Evolutionary conservation across 2,888 invertebrate species (phyloP), one percentile per base, ranked within the genome.

Genomic region (Agelastica alni): DNA sequence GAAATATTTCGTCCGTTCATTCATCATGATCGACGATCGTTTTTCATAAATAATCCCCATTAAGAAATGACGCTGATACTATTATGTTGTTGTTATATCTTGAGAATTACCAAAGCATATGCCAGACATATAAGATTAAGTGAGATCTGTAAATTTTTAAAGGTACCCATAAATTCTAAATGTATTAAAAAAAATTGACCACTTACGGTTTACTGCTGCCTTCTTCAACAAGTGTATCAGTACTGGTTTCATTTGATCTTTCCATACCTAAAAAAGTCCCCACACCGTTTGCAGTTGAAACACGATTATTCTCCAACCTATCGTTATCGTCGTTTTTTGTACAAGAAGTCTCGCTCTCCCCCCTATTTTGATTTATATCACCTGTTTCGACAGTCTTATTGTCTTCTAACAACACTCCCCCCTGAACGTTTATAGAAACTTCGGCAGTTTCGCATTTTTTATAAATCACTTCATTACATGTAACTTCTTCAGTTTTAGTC

Each of bases 211-310:
- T 51, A 43, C 64, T 46, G 31, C 61, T 37, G 43, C 70, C 72
- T 34, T 74, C 75, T 45, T 78, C 78, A 37, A 79, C 79, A 58
- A 81, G 67, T 10, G 81, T 82, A 60, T 82, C 81, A 32, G 81
- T 81, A 68, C 81, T 81, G 26, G 80, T 81, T 65, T 81, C 80
- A 37, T 74, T 70, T n/a, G 76, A 75, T 49, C 70, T 71, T 14
- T 62, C 65, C 42, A 63, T 58, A 20, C 60, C 61, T 31, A 75
- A 62, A 30, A 74, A 70, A 43, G 70, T 70, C 49, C 71, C 71
- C 12, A 67, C 62, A 9, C 64, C 72, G 16, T 69, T 70, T 4
- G 59, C 60, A 16, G 48, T 37, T 34, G 44, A 49, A 45, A 32
- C 51, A 52, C 43, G 17, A 36, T 54, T 59, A 57, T 60, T 60